Evolutionary conservation across 2,797 vertebrate genomes (phyloP).

Genomic region (Paguma larvata): DNA sequence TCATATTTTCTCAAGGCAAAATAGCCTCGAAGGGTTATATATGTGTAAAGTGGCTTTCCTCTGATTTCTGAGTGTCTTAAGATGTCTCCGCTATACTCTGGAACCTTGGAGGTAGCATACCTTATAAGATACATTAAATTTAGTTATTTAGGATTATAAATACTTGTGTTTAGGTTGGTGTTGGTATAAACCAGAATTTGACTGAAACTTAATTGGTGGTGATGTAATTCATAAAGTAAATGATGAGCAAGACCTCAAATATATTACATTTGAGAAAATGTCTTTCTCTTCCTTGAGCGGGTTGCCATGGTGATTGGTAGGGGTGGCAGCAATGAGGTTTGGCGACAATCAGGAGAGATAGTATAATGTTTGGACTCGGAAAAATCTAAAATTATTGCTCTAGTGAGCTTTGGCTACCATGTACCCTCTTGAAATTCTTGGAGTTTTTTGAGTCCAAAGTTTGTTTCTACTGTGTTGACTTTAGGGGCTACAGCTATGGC

Average conservation of each 20-base stretch:
- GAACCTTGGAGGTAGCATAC: neutral
- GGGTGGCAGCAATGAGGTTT: neutral
- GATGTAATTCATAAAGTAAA: neutral
- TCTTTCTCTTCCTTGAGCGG: neutral
- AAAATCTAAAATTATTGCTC: neutral
- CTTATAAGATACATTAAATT: neutral
- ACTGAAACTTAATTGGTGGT: neutral
- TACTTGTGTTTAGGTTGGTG: neutral
- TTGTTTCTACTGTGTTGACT: neutral
- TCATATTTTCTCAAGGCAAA: neutral
- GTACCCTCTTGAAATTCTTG: neutral
- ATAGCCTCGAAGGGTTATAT: neutral
- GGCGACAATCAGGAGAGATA: neutral
- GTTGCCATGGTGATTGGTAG: slow-evolving; percentile 12
- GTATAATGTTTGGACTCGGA: neutral
- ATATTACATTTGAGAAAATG: neutral
- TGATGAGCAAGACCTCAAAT: neutral
- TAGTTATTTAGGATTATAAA: neutral
- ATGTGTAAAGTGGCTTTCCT: neutral
- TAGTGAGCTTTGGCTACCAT: neutral
- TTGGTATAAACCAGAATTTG: slow-evolving; percentile 1
- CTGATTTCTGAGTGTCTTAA: neutral
- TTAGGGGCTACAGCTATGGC: neutral
- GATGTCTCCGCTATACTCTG: neutral
- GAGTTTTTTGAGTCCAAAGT: neutral